Evolutionary conservation across 2,888 invertebrate species (phyloP), one percentile per base, ranked within the genome.

Genomic region (Pteria penguin): DNA sequence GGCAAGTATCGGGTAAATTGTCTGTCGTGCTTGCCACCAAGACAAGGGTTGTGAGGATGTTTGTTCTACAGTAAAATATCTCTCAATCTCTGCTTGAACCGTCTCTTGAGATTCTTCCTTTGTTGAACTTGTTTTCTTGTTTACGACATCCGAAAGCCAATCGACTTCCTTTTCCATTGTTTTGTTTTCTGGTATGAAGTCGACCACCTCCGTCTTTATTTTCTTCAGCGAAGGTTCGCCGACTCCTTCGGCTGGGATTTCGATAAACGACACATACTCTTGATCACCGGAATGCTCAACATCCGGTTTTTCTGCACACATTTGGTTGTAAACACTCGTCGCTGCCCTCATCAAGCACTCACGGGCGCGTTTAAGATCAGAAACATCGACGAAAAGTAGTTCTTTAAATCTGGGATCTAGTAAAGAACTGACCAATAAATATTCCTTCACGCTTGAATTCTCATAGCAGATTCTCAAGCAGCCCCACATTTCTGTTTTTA

Each of bases 121-220:
- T 18, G 45, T 45, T 8, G 24, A n/a, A 29, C 26, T 55, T 3
- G 69, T 58, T 52, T 72, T 70, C 54, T 76, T 76, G 26, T 72
- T 72, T 8, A 82, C 77, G 1, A 83, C 83, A 69, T 83, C 83
- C 14, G 82, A 79, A 33, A 83, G 55, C 83, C 83, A 83, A 31
- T 76, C 76, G n/a, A 61, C 36, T 32, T 27, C 57, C 32, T 14
- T 8, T 31, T 32, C 29, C 5, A 24, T 32, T 27, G 29, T 60
- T 67, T 27, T 22, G 24, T 26, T 2, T 36, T 4, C 26, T 33
- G 55, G 18, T 31, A 11, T 22, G 66, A 32, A 18, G 52, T 62
- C 55, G 24, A 45, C 18, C 45, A 45, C 8, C 18, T 45, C 45
- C 18, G 24, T n/a, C 32, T 68, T 68, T n/a, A 57, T n/a, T 22